Conservation (phyloP, 2,888 invertebrate genomes). For the Pasiphila rectangulata region DNA sequence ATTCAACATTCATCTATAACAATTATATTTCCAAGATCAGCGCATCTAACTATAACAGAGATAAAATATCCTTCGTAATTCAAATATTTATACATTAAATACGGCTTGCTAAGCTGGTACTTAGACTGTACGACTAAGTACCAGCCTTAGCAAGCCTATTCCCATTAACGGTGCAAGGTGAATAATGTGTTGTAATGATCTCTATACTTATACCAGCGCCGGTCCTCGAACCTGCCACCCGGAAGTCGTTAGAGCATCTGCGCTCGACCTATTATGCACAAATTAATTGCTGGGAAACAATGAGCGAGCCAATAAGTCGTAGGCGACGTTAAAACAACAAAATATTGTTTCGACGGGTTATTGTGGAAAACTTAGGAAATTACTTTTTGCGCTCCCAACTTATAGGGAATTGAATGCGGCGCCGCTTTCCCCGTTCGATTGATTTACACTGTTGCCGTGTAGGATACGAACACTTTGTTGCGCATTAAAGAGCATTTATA, state of each 20-base stretch:
- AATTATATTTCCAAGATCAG: too few species aligned
- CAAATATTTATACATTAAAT: too few species aligned
- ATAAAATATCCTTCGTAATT: too few species aligned
- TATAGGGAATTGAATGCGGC: conserved; percentile 22
- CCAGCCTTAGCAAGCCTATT: conserved; percentile 3
- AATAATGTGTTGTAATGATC: conserved; percentile 23
- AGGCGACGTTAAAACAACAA: conserved; percentile 27
- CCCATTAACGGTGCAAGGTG: conserved; percentile 5
- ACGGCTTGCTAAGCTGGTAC: too few species aligned
- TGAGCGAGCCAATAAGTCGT: conserved; percentile 40
- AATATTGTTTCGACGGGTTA: conserved; percentile 21
- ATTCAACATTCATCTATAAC: too few species aligned
- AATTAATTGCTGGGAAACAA: conserved; percentile 54
- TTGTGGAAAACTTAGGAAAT: conserved; percentile 31
- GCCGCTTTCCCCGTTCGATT: conserved; percentile 25
- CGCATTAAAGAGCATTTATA: conserved; percentile 18
- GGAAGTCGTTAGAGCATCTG: conserved; percentile 58
- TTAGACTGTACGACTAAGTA: too few species aligned
- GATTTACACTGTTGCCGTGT: conserved; percentile 27
- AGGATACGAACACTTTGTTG: conserved; percentile 15
- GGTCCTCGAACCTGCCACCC: conserved; percentile 49
- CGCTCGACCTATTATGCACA: conserved; percentile 56
- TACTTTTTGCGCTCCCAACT: conserved; percentile 23
- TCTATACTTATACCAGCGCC: conserved; percentile 50
- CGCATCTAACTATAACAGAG: too few species aligned